Evolutionary conservation across 2,797 vertebrate genomes (phyloP), one percentile per base, ranked within the genome.

Genomic region (Darevskia nairensis): DNA sequence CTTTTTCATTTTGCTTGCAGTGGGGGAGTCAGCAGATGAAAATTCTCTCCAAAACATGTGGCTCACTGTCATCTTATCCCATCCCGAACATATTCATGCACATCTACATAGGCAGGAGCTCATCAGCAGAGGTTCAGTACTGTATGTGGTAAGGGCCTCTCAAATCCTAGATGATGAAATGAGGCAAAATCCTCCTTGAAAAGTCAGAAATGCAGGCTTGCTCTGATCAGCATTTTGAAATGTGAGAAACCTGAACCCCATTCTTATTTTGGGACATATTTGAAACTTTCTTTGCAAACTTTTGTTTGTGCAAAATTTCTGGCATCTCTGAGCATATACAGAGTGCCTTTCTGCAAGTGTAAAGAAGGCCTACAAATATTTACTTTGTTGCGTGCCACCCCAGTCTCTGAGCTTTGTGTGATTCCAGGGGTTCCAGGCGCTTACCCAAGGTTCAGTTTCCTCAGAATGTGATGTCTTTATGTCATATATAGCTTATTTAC

Each of bases 61-160:
- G n/a, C 59, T 96, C 64, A 86, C 93, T 0, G 32, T 93, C 15
- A 29, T 87, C 66, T 29, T 96, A 80, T 59, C 92, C 0, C 76
- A 96, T 55, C 93, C 93, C 0, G 0, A 1, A 2, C 95, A 93
- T 59, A 4, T 94, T 0, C 7, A 39, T 2, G 17, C 25, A 1
- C 0, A 0, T 4, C 83, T 95, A 44, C 32, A 11, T 0, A 71
- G 89, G 85, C 0, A 87, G 0, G 1, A 89, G 13, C 27, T 92
- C 19, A 27, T 91, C n/a, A 92, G 86, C 80, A 81, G 78, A n/a
- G 93, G 82, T 2, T 55, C 89, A 0, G 61, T 94, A 66, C 41
- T 92, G 1, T 95, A 91, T 64, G 3, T 0, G 93, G 96, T 96
- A 80, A 93, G 94, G 15, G 9, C 46, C 9, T 27, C 27, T 74